Base-by-base conservation (phyloP, 1,140 invertebrate species). In the Liolophura sinensis region DNA sequence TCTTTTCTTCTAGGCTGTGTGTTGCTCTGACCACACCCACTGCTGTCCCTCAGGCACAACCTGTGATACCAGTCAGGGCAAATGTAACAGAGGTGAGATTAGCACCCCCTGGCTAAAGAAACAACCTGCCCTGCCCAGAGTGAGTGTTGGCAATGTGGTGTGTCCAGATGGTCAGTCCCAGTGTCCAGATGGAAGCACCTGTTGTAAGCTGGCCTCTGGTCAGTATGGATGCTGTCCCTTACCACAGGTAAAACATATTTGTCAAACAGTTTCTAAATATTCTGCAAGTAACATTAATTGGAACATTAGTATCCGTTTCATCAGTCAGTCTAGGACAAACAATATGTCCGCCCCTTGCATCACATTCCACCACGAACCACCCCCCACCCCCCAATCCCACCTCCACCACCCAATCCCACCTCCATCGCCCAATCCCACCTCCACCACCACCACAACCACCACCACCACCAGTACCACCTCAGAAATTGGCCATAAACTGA, bases 191-290 rank as follows among this genome's bases (percentile, higher is more conserved):
- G 73, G 75, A 11, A 71, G 71, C 16, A 86, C 85, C 18, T 86
- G 85, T 67, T 86, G 85, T 74, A 68, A 76, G 47, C 22, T 82
- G 22, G 64, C 20, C 0, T 58, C 64, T 56, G 79, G 76, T 25
- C 58, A 72, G 16, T 85, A 76, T 68, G 84, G 82, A 54, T 86
- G 85, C 60, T 86, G 85, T 70, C 84, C 83, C 16, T 58, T 78
- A 15, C 71, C 76, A 31, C 67, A 84, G 66, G 85, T 78, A 71
- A 67, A 62, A 16, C 9, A n/a, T n/a, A n/a, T n/a, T n/a, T n/a
- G n/a, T n/a, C n/a, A n/a, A n/a, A n/a, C n/a, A n/a, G n/a, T n/a
- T n/a, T n/a, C n/a, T n/a, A n/a, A n/a, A n/a, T n/a, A n/a, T n/a
- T n/a, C n/a, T n/a, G n/a, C n/a, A n/a, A n/a, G n/a, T n/a, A n/a